Base-by-base conservation (phyloP, 1,140 invertebrate species). In the Micrasema minimum region DNA sequence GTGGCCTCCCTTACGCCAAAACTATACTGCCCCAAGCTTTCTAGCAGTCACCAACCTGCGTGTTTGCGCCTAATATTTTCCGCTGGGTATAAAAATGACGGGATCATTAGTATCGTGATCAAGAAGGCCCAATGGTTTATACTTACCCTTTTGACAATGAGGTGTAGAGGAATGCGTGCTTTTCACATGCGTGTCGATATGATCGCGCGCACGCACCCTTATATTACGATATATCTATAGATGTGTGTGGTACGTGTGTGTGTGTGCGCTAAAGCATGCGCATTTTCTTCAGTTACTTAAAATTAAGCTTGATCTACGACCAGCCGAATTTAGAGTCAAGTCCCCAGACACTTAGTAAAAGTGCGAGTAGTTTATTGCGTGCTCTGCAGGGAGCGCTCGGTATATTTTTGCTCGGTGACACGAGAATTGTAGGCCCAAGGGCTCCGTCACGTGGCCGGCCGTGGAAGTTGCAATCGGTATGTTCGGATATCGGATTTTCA, bases 401-500 rank as follows among this genome's bases (percentile, higher is more conserved):
- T 18, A 11, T n/a, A 16, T 59, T 59, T 59, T 41, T 38, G 37
- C 55, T 59, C 35, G 55, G 55, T 14, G 37, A 3, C 50, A 22
- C 18, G 20, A 22, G 37, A 38, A 9, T 20, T 37, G 31, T 38
- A 14, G 37, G 12, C 55, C 3, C 31, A n/a, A 14, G 11, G 55
- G 55, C 38, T 12, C 53, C 38, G 59, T 64, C 59, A 64, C 59
- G 59, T 64, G 59, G 59, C 46, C 20, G 23, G 37, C 26, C 18
- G 31, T 41, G 65, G 20, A 35, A 43, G 55, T 48, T 69, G 66
- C 66, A 69, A n/a, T 59, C 57, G 69, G 67, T 69, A 67, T 59
- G 69, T 71, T 71, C 65, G 46, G 69, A 69, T 75, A 75, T 75
- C 73, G 73, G 69, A 69, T 75, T 75, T 75, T 75, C 74, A 75